Conservation (phyloP, 2,797 vertebrate species). For the Limnodromus scolopaceus region DNA sequence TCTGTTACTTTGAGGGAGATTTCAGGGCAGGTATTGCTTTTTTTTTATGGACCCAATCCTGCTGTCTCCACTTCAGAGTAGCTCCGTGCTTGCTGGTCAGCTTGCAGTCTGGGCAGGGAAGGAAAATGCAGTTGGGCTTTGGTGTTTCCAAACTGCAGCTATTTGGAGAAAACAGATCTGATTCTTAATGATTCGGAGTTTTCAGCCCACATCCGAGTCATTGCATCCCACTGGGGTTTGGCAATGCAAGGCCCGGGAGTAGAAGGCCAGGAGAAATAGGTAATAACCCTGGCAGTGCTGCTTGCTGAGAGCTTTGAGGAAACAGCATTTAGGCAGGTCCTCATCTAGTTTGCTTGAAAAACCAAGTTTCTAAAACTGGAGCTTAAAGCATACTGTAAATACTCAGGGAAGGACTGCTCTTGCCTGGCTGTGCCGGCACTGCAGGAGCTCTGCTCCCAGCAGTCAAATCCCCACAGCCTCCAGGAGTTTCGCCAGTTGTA, state of each 20-base stretch:
- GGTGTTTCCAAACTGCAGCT: background rate
- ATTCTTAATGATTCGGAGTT: background rate
- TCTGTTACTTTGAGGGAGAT: background rate
- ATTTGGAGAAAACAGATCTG: background rate
- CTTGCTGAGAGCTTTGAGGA: background rate
- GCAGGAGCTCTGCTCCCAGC: background rate
- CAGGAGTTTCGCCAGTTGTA: background rate
- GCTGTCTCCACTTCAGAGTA: background rate
- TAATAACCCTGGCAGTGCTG: background rate
- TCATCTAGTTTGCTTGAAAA: background rate
- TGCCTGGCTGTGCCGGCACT: accelerated
- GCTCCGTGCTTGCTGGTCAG: background rate
- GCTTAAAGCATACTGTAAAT: accelerated
- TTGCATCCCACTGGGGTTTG: background rate
- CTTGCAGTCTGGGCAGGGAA: background rate
- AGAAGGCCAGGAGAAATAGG: background rate
- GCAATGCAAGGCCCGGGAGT: accelerated
- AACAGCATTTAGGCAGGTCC: accelerated
- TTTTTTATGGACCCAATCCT: background rate
- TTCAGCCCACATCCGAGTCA: background rate
- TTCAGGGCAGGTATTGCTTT: background rate
- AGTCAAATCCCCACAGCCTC: background rate
- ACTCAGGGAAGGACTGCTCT: background rate
- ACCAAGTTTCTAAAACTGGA: background rate
- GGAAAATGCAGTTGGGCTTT: accelerated